Conservation (phyloP, 2,888 invertebrate genomes). For the Chorisops tibialis region DNA sequence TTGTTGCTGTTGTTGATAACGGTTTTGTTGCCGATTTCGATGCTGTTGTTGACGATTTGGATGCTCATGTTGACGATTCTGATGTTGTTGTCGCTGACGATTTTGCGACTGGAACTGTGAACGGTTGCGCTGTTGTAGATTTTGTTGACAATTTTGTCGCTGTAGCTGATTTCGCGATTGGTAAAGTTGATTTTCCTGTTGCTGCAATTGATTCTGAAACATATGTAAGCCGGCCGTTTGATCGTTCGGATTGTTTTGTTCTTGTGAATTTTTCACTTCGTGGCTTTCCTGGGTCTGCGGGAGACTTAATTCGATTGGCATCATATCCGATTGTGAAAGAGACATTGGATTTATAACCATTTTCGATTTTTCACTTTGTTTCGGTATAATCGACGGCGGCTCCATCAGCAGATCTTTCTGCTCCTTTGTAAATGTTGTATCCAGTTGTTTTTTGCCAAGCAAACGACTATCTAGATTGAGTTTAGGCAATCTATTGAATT, state of each 20-base stretch:
- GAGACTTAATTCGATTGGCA: background rate
- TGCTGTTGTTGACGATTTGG: background rate
- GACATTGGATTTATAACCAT: no score
- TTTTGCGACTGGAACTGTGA: background rate
- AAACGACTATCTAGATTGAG: constrained; percentile 42
- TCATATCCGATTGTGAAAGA: background rate
- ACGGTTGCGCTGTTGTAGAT: no score
- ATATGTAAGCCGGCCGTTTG: no score
- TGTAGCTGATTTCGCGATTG: background rate
- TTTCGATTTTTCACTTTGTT: no score
- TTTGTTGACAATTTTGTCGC: no score
- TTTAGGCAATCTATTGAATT: constrained; percentile 41
- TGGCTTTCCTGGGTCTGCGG: no score
- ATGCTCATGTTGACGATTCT: background rate
- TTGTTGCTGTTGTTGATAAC: background rate
- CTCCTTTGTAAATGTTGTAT: constrained; percentile 2
- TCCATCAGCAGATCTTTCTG: background rate
- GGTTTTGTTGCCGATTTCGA: background rate
- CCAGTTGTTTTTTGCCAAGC: constrained; percentile 36
- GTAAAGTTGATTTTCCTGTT: background rate
- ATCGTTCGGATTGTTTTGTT: no score
- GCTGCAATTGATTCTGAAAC: background rate
- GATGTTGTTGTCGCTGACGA: background rate
- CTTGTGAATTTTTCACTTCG: no score
- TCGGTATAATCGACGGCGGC: background rate